Base-by-base conservation (phyloP, 2,113 vertebrate species). In the Halichoeres trimaculatus region DNA sequence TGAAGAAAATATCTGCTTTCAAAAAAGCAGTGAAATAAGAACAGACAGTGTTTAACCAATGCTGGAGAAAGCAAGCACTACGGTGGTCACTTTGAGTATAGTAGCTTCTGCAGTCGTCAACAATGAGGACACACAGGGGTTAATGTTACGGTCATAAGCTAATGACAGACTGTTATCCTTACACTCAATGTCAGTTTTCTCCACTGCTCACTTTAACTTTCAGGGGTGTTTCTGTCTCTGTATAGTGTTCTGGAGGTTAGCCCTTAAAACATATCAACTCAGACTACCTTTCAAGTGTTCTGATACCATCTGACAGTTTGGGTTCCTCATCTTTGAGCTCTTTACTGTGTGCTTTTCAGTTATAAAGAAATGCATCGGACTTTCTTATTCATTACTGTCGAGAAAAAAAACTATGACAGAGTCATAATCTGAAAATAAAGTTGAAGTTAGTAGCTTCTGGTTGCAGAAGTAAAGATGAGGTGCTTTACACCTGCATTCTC, bases 321-420 rank as follows among this genome's bases (percentile, higher is more conserved):
- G 47, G 62, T 59, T 77, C 52, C 41, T n/a, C 23, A 1, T 50
- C 58, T 58, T 63, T 35, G 9, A 60, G 62, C 7, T 14, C 51
- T 41, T 14, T 34, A 45, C 79, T 19, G 63, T 73, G 81, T 88
- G 89, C 81, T 87, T 86, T 83, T 88, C 56, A 66, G 50, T 69
- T 54, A 50, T 56, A 35, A 68, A 58, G 40, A 68, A 63, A 84
- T 54, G n/a, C 63, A 22, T 26, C 36, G 4, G 48, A 65, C 60
- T 61, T 61, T 76, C 36, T 55, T 70, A 12, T n/a, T 34, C 53
- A 26, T 54, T 54, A 8, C 7, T 22, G 17, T 45, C 38, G 36
- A 43, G 16, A 60, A 24, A 34, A 1, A 45, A 4, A 38, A 24
- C 22, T 19, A 8, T 22, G 17, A 10, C 24, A 58, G 24, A 69